phyloP scores from a whole-genome alignment of 2,797 vertebrate species.

The Coregonus suidteri region DNA sequence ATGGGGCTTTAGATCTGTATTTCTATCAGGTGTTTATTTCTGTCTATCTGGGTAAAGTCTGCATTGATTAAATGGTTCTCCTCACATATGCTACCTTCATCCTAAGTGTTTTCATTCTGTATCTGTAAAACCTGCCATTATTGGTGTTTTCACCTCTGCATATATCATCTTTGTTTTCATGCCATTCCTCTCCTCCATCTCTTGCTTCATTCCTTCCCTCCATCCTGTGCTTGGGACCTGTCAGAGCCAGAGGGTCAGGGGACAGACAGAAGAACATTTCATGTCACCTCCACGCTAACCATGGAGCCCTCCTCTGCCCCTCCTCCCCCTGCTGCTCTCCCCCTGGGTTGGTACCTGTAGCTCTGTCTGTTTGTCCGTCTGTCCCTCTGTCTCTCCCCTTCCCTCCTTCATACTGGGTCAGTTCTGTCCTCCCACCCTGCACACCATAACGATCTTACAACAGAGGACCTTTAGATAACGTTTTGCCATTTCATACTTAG shows the following conservation, averaged over 20 bases:
- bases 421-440: background rate
- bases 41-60: background rate
- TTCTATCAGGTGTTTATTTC: background rate
- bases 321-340: constrained; percentile 46
- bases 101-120: background rate
- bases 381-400: background rate
- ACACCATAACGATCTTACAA: background rate
- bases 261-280: constrained; percentile 65
- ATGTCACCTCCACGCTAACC: constrained; percentile 70
- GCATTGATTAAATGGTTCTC: background rate
- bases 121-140: background rate
- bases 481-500: too few species aligned
- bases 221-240: constrained; percentile 7
- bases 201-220: background rate
- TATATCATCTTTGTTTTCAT: background rate
- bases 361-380: background rate
- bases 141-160: background rate
- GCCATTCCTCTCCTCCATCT: constrained; percentile 7
- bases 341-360: constrained; percentile 23
- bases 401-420: background rate
- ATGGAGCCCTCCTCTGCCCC: constrained; percentile 61
- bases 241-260: constrained; percentile 49
- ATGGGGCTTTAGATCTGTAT: background rate
- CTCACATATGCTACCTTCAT: background rate
- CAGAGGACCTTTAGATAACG: background rate